Evolutionary conservation across 1,140 invertebrate species (phyloP).

Genomic region (Drosophila persimilis): DNA sequence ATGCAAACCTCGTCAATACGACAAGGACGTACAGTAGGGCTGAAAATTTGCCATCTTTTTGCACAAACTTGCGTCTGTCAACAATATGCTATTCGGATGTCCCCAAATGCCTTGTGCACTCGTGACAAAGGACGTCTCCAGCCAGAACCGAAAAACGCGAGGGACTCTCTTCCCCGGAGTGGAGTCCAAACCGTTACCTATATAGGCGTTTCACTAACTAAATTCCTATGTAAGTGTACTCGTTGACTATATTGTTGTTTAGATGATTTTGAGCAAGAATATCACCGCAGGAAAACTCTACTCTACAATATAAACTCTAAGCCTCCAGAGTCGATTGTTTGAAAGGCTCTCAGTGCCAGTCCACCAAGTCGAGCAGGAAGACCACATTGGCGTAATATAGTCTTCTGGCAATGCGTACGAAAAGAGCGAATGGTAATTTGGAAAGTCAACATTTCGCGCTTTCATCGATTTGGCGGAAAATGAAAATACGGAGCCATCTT

Average conservation of each 20-base stretch:
- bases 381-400: slow-evolving; percentile 7
- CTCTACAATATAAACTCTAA: not conserved
- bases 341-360: slow-evolving; percentile 19
- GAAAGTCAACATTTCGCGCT: slow-evolving; percentile 58
- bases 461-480: slow-evolving; percentile 56
- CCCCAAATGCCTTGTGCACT: slow-evolving; percentile 5
- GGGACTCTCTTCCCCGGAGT: too few relatives aligned
- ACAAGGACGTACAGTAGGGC: too few relatives aligned
- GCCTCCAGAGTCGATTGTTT: slow-evolving; percentile 29
- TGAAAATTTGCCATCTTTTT: slow-evolving; percentile 7
- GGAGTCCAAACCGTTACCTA: too few relatives aligned
- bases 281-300: too few relatives aligned
- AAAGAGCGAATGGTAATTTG: slow-evolving; percentile 36
- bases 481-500: slow-evolving; percentile 46
- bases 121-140: slow-evolving; percentile 19
- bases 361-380: slow-evolving; percentile 27
- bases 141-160: too few relatives aligned
- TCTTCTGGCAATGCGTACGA: not conserved
- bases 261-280: too few relatives aligned
- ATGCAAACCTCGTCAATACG: not conserved
- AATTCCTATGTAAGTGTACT: too few relatives aligned
- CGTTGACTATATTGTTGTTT: too few relatives aligned
- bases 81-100: slow-evolving; percentile 3
- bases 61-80: not conserved
- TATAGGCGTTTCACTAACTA: too few relatives aligned